Evolutionary conservation across 2,797 vertebrate genomes (phyloP).

Genomic region (Paramormyrops hopkinsi): DNA sequence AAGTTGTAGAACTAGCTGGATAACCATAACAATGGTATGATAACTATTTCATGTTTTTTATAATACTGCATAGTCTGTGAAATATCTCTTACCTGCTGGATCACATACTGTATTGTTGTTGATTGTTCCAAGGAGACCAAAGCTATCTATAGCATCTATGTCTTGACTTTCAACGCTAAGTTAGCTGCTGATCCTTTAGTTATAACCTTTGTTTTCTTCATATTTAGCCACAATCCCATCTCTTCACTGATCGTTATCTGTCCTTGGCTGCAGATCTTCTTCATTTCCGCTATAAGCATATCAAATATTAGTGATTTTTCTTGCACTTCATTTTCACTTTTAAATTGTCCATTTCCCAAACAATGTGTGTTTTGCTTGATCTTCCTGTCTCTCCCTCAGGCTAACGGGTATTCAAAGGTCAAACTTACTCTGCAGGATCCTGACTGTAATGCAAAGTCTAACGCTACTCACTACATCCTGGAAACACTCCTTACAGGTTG

Average conservation of each 20-base stretch:
- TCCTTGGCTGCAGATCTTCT: background rate
- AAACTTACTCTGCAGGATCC: constrained; percentile 83
- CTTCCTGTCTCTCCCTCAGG: constrained; percentile 53
- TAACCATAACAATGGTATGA: background rate
- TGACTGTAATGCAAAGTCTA: constrained; percentile 79
- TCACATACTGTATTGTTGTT: background rate
- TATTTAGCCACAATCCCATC: background rate
- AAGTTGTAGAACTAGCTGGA: background rate
- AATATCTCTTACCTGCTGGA: background rate
- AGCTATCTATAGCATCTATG: background rate
- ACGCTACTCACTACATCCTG: constrained; percentile 88
- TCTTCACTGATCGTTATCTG: background rate
- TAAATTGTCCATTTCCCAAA: background rate
- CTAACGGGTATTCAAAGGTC: constrained; percentile 63
- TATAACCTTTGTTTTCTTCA: background rate
- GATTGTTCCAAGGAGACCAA: background rate
- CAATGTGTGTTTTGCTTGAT: background rate
- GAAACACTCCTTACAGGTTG: constrained; percentile 77
- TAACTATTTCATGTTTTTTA: background rate
- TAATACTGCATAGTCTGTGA: background rate
- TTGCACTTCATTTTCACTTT: background rate
- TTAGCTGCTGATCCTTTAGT: background rate
- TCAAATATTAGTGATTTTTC: background rate
- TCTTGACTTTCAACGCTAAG: background rate
- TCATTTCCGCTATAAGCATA: background rate